Conservation (phyloP, 2,113 vertebrate species). For the Nanorana parkeri region DNA sequence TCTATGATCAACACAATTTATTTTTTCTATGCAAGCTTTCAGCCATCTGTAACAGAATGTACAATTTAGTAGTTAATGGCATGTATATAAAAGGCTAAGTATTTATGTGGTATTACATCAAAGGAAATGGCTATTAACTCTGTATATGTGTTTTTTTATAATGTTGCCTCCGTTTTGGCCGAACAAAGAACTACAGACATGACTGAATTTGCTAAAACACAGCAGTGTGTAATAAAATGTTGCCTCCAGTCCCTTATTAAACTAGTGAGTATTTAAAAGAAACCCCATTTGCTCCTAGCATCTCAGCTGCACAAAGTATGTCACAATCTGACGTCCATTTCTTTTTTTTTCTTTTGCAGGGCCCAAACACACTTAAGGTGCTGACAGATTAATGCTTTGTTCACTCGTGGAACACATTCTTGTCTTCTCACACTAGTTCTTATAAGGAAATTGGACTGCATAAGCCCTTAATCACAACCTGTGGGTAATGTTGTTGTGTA, state of each 20-base stretch:
- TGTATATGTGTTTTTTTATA: background rate
- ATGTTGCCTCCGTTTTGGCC: background rate
- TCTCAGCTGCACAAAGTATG: conserved; percentile 65
- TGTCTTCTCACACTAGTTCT: conserved; percentile 68
- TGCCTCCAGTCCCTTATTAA: conserved; percentile 35
- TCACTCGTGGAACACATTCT: conserved; percentile 65
- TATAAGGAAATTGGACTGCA: conserved; percentile 70
- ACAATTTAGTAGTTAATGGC: background rate
- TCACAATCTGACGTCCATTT: conserved; percentile 48
- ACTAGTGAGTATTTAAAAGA: conserved; percentile 59
- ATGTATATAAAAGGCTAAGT: background rate
- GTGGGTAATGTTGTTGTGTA: conserved; percentile 57
- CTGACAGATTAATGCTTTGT: conserved; percentile 71
- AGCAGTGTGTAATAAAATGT: background rate
- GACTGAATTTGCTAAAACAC: background rate
- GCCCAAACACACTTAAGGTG: conserved; percentile 68
- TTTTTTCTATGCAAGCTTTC: too few species aligned
- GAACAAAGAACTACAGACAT: background rate
- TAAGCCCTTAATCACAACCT: conserved; percentile 61
- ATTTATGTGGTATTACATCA: background rate
- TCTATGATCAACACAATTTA: too few species aligned
- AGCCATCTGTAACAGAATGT: too few species aligned
- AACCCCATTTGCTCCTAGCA: conserved; percentile 45
- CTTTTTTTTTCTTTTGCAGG: conserved; percentile 58
- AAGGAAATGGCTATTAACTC: background rate